Conservation (phyloP, 2,888 invertebrate genomes). For the Athalia circularis region DNA sequence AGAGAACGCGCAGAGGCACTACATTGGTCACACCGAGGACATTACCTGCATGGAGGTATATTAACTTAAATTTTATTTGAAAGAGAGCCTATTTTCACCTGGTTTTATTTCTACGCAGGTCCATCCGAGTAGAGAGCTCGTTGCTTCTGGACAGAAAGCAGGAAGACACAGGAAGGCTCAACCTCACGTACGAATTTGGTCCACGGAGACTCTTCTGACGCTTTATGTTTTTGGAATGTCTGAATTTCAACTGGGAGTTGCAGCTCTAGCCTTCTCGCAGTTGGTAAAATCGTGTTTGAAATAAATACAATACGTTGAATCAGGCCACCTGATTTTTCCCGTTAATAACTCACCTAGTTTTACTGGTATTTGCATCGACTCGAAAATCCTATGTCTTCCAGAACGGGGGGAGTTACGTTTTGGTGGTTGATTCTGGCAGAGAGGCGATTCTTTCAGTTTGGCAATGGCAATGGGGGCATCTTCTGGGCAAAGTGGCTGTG, state of each 20-base stretch:
- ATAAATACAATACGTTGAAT: background rate
- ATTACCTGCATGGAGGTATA: constrained; percentile 87
- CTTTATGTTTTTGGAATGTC: constrained; percentile 94
- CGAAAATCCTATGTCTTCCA: constrained; percentile 66
- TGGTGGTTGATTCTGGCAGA: constrained; percentile 91
- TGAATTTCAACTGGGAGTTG: constrained; percentile 90
- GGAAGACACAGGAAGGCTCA: constrained; percentile 90
- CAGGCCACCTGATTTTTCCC: too few species aligned
- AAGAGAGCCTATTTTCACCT: background rate
- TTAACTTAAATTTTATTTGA: constrained; percentile 29
- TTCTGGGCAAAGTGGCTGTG: constrained; percentile 95
- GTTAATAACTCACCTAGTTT: too few species aligned
- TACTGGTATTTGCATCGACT: too few species aligned
- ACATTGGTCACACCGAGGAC: constrained; percentile 94
- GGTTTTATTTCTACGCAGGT: constrained; percentile 70
- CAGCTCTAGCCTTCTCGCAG: constrained; percentile 92
- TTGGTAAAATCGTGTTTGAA: constrained; percentile 77
- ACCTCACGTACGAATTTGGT: constrained; percentile 94
- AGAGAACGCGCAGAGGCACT: constrained; percentile 92
- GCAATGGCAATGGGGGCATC: constrained; percentile 96
- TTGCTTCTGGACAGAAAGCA: constrained; percentile 92
- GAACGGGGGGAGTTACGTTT: constrained; percentile 93
- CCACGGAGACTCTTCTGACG: constrained; percentile 91
- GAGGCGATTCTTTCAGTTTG: constrained; percentile 94
- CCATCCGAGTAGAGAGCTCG: constrained; percentile 90